Percentiles rank a stretch among this genome's conserved stretches.
Conservation (phyloP, 2,888 invertebrate species). For the Helleia helle region DNA sequence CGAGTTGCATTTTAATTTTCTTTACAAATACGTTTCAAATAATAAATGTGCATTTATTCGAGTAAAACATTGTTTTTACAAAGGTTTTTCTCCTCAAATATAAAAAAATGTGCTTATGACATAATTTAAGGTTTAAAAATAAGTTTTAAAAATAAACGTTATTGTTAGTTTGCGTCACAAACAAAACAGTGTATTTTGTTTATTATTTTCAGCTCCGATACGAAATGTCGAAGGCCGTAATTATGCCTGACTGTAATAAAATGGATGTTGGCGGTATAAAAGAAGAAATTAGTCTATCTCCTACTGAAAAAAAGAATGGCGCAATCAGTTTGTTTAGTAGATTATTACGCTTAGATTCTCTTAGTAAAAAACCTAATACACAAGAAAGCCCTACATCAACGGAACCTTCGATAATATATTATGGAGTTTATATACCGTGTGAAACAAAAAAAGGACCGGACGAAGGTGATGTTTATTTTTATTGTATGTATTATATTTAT, state of each 20-base stretch:
- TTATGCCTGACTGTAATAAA: conserved; percentile 57
- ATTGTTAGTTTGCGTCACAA: conserved; percentile 54
- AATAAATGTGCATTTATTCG: conserved; percentile 23
- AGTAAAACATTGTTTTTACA: conserved; percentile 32
- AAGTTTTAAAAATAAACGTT: conserved; percentile 53
- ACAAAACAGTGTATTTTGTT: conserved; percentile 58
- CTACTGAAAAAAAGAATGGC: conserved; percentile 53
- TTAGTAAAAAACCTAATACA: conserved; percentile 37
- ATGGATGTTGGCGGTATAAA: conserved; percentile 50
- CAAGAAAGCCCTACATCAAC: conserved; percentile 39
- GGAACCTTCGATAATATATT: conserved; percentile 50
- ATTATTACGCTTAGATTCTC: conserved; percentile 48
- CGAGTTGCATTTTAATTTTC: conserved; percentile 40
- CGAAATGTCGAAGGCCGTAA: conserved; percentile 60
- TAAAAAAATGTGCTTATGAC: conserved; percentile 54
- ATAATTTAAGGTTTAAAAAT: conserved; percentile 31
- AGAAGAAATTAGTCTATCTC: conserved; percentile 51
- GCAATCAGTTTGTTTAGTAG: conserved; percentile 54
- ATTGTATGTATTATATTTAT: conserved; percentile 10
- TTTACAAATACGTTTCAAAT: conserved; percentile 10
- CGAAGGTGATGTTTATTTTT: conserved; percentile 44
- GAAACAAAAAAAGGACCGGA: conserved; percentile 67
- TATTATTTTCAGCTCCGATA: conserved; percentile 46
- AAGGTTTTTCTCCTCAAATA: conserved; percentile 12
- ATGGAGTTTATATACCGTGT: conserved; percentile 70